Evolutionary conservation across 2,113 vertebrate species (phyloP).

Genomic region (Clarias batrachus): DNA sequence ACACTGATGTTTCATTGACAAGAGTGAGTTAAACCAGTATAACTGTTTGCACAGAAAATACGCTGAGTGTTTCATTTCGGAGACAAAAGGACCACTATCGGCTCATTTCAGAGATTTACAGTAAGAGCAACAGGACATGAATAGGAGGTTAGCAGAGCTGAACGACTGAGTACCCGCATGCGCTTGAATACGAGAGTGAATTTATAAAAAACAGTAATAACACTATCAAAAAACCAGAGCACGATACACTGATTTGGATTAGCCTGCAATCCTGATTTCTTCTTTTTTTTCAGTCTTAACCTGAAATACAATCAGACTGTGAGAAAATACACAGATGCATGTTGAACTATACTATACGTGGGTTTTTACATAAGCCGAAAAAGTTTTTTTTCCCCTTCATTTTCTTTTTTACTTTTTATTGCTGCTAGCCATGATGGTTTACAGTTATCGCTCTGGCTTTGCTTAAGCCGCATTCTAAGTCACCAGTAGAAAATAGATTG

Average conservation of each 20-base stretch:
- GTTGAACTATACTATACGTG: slow-evolving; percentile 6
- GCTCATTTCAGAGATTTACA: not conserved
- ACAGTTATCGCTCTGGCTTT: slow-evolving; percentile 42
- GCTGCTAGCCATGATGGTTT: slow-evolving; percentile 49
- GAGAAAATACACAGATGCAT: slow-evolving; percentile 26
- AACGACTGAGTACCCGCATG: slow-evolving; percentile 43
- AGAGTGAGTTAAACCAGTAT: not conserved
- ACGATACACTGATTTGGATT: slow-evolving; percentile 32
- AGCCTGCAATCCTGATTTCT: slow-evolving; percentile 46
- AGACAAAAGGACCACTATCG: not conserved
- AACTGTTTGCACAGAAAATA: not conserved
- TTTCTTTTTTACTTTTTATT: not conserved
- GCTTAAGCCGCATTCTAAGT: slow-evolving; percentile 6
- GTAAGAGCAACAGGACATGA: not conserved
- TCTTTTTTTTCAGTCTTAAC: not conserved
- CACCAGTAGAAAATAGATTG: not conserved
- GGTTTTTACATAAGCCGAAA: slow-evolving; percentile 17
- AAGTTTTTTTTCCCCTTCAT: not conserved
- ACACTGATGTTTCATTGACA: not conserved
- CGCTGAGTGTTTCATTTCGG: not conserved
- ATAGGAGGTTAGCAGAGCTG: not conserved
- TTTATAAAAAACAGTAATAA: slow-evolving; percentile 33
- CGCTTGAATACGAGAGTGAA: slow-evolving; percentile 26
- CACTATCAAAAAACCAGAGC: slow-evolving; percentile 29
- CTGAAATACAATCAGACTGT: slow-evolving; percentile 17